Base-by-base conservation (phyloP, 2,888 invertebrate genomes). In the Apamea sordens region DNA sequence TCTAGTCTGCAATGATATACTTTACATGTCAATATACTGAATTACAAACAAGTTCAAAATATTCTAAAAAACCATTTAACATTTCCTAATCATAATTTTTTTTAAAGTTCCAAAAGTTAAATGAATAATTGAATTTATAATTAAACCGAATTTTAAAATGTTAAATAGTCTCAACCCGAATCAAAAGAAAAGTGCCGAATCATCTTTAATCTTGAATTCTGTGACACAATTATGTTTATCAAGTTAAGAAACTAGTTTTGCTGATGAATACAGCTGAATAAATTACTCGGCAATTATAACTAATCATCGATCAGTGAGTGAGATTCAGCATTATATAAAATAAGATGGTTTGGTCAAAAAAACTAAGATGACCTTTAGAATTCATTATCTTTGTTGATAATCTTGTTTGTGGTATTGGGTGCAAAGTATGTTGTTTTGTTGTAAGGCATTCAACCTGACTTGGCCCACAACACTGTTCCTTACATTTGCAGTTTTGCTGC, bases 191-290 rank as follows among this genome's bases (percentile, higher is more conserved):
- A 77, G 1, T 80, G 75, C 56, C 15, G 18, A 78, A 47, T 84
- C 73, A 81, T 56, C 28, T 24, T 70, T 18, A 73, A 79, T 80
- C 68, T 69, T 76, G 15, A 41, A 63, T 68, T 59, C 59, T 77
- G 70, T 82, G 70, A 47, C 69, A 77, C 32, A 63, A 53, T 65
- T 67, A 80, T 69, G 72, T 69, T 76, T 82, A 44, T 63, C 44
- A 69, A 73, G 73, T 73, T 82, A 68, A 63, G 2, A 63, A 82
- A 79, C 73, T 32, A 78, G 76, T 82, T 77, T 61, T 28, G 73
- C 76, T 77, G 41, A 83, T 65, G 41, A 76, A 76, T 70, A 47
- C 47, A 47, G 32, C 32, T 41, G 72, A 47, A 76, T 68, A 63
- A 41, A 77, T 73, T 72, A 64, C 13, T 73, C 11, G 5, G 32